These are phyloP conservation scores for Erpetoichthys calabaricus DNA, from an alignment of 2,797 vertebrate species.

Conservation along the genomic window DNA sequence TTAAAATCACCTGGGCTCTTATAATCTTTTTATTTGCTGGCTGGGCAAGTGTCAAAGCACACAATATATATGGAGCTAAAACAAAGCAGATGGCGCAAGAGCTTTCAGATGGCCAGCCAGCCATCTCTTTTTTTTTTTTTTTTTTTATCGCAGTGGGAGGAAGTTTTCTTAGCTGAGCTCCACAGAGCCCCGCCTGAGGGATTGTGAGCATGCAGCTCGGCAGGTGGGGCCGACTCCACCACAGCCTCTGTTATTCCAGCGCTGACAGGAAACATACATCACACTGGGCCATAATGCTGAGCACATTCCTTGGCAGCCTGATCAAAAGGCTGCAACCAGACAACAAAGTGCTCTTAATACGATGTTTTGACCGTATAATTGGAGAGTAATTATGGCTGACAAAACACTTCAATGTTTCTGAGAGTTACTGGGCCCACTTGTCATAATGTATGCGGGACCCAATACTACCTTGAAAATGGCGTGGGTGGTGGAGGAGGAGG, in stretches of 20 bases:
- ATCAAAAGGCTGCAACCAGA: slow-evolving; percentile 52
- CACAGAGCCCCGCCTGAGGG: slow-evolving; percentile 43
- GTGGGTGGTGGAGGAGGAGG: too few relatives aligned
- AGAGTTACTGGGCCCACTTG: slow-evolving; percentile 28
- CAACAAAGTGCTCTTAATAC: slow-evolving; percentile 45
- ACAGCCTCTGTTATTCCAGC: slow-evolving; percentile 77
- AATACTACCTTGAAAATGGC: slow-evolving; percentile 23
- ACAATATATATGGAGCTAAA: too few relatives aligned
- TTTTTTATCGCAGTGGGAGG: slow-evolving; percentile 36
- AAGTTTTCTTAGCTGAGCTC: slow-evolving; percentile 37
- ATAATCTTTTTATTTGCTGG: too few relatives aligned
- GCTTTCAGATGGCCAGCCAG: too few relatives aligned
- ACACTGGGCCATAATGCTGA: slow-evolving; percentile 52
- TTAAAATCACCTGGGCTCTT: too few relatives aligned
- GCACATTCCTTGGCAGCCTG: slow-evolving; percentile 49
- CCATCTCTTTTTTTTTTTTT: too few relatives aligned
- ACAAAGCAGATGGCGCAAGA: too few relatives aligned
- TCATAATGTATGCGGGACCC: slow-evolving; percentile 31
- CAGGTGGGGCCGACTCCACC: slow-evolving; percentile 57
- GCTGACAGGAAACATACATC: slow-evolving; percentile 83
- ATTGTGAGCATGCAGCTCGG: slow-evolving; percentile 53
- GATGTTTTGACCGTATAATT: slow-evolving; percentile 57
- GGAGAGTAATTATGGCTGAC: slow-evolving; percentile 63
- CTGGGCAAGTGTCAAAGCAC: too few relatives aligned
- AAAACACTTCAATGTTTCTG: slow-evolving; percentile 41